Conservation (phyloP, 2,113 vertebrate genomes). For the Mustela nigripes region DNA sequence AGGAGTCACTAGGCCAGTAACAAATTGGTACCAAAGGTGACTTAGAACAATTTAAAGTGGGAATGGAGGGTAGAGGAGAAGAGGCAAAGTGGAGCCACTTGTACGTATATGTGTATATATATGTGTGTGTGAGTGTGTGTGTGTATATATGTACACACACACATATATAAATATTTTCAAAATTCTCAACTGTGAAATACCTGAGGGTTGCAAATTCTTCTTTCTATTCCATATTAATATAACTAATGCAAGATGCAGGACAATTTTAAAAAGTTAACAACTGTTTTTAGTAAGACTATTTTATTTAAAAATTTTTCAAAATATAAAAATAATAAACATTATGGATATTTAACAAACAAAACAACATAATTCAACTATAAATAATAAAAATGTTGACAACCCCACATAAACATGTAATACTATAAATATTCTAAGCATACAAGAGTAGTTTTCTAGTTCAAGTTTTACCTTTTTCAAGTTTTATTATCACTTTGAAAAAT, state of each 20-base stretch:
- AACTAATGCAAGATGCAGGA: conserved; percentile 65
- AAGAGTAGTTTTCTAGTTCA: conserved; percentile 84
- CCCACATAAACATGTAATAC: conserved; percentile 77
- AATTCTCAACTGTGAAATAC: conserved; percentile 38
- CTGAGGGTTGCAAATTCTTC: background rate
- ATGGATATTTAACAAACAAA: conserved; percentile 83
- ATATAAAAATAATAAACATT: conserved; percentile 86
- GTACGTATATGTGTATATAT: background rate
- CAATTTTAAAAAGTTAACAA: conserved; percentile 80
- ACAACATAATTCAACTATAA: conserved; percentile 84
- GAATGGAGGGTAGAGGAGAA: background rate
- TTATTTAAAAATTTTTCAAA: conserved; percentile 82
- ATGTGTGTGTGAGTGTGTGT: background rate
- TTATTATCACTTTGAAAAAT: conserved; percentile 78
- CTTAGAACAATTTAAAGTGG: conserved; percentile 7
- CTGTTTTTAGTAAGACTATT: conserved; percentile 84
- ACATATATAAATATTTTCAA: background rate
- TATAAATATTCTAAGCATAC: conserved; percentile 82
- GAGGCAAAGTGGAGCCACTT: background rate
- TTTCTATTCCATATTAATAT: background rate
- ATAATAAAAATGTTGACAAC: conserved; percentile 84
- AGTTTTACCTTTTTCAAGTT: conserved; percentile 84
- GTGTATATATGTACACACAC: too few relatives aligned
- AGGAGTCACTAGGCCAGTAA: background rate
- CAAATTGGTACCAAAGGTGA: background rate